Evolutionary conservation across 2,888 invertebrate species (phyloP).

Genomic region (Apodemia mormo): DNA sequence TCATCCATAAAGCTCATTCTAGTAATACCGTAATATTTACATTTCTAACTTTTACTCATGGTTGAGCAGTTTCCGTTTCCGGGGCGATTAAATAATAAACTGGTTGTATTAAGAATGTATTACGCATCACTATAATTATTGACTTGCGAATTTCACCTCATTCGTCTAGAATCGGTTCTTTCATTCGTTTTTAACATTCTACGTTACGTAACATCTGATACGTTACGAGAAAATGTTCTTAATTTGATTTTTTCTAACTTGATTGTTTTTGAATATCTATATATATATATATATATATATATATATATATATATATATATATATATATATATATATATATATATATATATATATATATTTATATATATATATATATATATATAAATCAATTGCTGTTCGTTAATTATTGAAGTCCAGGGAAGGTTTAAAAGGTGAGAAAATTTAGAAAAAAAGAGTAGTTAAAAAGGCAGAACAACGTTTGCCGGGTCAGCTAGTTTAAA

Average conservation of each 20-base stretch:
- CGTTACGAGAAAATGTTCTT: constrained; percentile 10
- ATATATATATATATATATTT: no score
- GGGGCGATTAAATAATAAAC: constrained; percentile 17
- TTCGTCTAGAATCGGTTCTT: constrained; percentile 7
- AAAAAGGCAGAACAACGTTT: no score
- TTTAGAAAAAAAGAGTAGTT: no score
- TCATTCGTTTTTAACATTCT: neutral
- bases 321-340: no score
- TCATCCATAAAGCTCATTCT: neutral
- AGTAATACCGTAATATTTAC: neutral
- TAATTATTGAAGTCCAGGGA: no score
- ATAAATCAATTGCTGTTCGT: no score
- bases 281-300: no score
- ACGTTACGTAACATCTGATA: neutral
- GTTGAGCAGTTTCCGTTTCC: constrained; percentile 5
- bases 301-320: no score
- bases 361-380: no score
- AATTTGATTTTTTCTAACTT: neutral
- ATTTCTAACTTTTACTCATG: constrained; percentile 7
- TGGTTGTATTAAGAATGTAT: constrained; percentile 11
- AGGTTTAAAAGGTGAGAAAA: no score
- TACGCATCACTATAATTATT: constrained; percentile 14
- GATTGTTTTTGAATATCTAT: no score
- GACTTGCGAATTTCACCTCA: constrained; percentile 9
- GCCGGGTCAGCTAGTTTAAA: no score